Conservation (phyloP, 92 coral and sea anemone species). For the Umimayanthus chanpuru region DNA sequence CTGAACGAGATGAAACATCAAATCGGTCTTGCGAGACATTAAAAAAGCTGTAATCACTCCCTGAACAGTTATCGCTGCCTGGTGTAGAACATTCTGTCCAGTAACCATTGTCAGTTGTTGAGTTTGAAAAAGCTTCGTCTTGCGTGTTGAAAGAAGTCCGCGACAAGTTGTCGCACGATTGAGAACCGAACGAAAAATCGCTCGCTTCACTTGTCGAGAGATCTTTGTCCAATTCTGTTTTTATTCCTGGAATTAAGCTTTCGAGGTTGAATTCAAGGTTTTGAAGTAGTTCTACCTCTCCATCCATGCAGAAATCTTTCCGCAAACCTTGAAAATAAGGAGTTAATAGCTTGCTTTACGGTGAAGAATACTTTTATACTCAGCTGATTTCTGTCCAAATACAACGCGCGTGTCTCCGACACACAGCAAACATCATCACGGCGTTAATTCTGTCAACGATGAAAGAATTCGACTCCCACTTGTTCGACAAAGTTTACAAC, state of each 20-base stretch:
- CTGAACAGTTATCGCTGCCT: slow-evolving; percentile 43
- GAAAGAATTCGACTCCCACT: slow-evolving; percentile 21
- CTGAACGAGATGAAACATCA: slow-evolving; percentile 24
- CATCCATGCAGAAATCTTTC: slow-evolving; percentile 50
- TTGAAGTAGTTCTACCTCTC: slow-evolving; percentile 45
- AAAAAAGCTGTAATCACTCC: slow-evolving; percentile 33
- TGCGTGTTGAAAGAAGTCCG: slow-evolving; percentile 22
- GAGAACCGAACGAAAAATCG: slow-evolving; percentile 25
- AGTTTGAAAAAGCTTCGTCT: slow-evolving; percentile 24
- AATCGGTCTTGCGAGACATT: slow-evolving; percentile 7
- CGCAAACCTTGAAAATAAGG: slow-evolving; percentile 9
- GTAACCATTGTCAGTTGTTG: slow-evolving; percentile 37
- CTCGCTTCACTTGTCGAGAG: slow-evolving; percentile 20
- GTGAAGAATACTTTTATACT: background rate
- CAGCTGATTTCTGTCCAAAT: slow-evolving; percentile 39
- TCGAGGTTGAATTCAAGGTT: slow-evolving; percentile 44
- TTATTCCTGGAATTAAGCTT: slow-evolving; percentile 41
- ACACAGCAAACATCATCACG: background rate
- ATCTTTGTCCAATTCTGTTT: slow-evolving; percentile 25
- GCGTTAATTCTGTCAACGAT: slow-evolving; percentile 8
- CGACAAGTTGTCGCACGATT: slow-evolving; percentile 19
- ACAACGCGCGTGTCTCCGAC: slow-evolving; percentile 7
- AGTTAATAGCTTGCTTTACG: background rate
- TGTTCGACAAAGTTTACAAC: slow-evolving; percentile 33
- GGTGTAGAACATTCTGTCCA: slow-evolving; percentile 44